phyloP scores from a whole-genome alignment of 2,888 invertebrate species.

The Cetonia aurata region DNA sequence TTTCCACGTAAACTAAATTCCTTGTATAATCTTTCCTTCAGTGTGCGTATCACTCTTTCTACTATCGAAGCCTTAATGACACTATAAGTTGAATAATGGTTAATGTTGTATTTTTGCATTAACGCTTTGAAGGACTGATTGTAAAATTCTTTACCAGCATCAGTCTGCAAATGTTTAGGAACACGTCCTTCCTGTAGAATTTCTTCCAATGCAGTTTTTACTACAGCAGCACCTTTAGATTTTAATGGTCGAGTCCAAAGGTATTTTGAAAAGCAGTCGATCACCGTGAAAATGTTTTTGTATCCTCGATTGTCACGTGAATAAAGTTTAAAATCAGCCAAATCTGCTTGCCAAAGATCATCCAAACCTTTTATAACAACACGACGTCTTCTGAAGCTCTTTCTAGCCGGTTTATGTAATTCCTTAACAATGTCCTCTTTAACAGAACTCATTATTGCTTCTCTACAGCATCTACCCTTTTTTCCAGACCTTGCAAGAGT shows the following conservation, averaged over 20 bases:
- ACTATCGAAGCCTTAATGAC: conserved; percentile 51
- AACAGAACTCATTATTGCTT: background rate
- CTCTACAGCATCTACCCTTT: conserved; percentile 54
- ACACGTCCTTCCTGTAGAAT: conserved; percentile 41
- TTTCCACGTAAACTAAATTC: conserved; percentile 52
- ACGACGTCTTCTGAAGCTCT: conserved; percentile 59
- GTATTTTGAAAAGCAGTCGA: conserved; percentile 63
- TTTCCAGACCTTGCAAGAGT: no score
- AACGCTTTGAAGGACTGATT: conserved; percentile 53
- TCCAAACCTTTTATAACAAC: conserved; percentile 61
- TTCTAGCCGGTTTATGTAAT: conserved; percentile 60
- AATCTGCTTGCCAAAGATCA: conserved; percentile 65
- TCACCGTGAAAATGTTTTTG: conserved; percentile 60
- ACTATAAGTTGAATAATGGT: conserved; percentile 53
- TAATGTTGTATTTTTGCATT: conserved; percentile 53
- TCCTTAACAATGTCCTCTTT: conserved; percentile 51
- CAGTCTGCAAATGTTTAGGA: conserved; percentile 56
- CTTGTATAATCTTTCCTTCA: conserved; percentile 51
- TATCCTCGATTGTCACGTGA: conserved; percentile 57
- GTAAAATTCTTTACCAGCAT: conserved; percentile 58
- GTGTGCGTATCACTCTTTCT: conserved; percentile 32
- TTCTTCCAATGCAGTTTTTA: conserved; percentile 51
- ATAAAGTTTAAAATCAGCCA: conserved; percentile 42
- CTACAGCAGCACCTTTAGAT: conserved; percentile 57
- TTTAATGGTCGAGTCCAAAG: conserved; percentile 61